Conservation (phyloP, 2,113 vertebrate genomes). For the Phocoena sinus region DNA sequence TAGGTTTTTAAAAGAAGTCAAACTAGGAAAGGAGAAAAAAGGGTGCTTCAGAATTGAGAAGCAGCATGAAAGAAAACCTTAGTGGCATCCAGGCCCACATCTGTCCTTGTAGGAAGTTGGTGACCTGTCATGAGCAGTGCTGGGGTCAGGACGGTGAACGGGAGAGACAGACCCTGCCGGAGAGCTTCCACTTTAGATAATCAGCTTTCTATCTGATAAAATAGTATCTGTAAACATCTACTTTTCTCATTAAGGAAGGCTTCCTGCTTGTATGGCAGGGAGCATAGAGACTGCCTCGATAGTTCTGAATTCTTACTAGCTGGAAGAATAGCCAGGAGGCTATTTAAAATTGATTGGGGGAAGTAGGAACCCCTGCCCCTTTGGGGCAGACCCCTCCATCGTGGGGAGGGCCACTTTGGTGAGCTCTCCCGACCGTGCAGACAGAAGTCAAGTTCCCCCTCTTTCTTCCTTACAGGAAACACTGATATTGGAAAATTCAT, state of each 20-base stretch:
- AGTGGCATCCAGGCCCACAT: neutral
- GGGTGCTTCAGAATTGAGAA: neutral
- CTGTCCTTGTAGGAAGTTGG: neutral
- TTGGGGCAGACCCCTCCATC: neutral
- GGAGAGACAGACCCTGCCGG: neutral
- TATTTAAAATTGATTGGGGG: neutral
- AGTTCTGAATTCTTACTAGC: neutral
- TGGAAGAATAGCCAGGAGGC: neutral
- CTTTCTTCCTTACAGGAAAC: neutral
- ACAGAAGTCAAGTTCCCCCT: neutral
- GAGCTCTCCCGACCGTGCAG: neutral
- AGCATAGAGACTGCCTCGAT: rapidly evolving
- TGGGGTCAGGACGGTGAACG: neutral
- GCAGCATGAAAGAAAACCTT: neutral
- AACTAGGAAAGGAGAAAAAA: neutral
- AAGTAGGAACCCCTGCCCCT: neutral
- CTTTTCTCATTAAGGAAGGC: neutral
- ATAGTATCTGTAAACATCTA: neutral
- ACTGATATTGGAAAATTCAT: neutral
- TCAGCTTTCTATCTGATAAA: neutral
- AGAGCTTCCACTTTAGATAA: neutral
- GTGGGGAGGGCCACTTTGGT: neutral
- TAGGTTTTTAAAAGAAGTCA: neutral
- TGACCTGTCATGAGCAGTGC: neutral
- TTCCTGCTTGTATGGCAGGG: neutral